Base-by-base conservation (phyloP, 1,140 invertebrate genomes). In the Danaus plexippus region DNA sequence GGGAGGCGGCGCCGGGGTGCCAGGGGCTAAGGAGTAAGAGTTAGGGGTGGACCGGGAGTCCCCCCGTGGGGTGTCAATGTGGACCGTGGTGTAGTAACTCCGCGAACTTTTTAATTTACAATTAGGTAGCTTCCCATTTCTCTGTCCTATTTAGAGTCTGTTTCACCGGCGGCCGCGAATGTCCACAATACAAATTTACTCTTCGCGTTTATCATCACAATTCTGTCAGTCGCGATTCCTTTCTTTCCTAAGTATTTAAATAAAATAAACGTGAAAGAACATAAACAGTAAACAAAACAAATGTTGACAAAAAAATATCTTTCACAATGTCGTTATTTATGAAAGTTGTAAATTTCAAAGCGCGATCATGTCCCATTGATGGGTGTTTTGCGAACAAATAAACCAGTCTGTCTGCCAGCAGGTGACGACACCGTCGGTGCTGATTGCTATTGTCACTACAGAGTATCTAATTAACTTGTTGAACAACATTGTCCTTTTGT, bases 101-200 rank as follows among this genome's bases (percentile, higher is more conserved):
- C 75, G 77, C 83, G 80, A 86, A 86, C 83, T 86, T 86, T 86
- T 86, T 86, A 86, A 86, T 86, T 86, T 86, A 86, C 83, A 85
- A 86, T 86, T 86, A 86, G 81, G 83, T 85, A 86, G 83, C 80
- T 83, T 86, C 80, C 75, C 83, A 86, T 85, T 86, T 86, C 83
- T 85, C 80, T 86, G 83, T 70, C 81, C 83, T 86, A 86, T 86
- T 86, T 86, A 86, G 80, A 81, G 81, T 73, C 76, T 73, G 70
- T 85, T 86, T 83, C 80, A 79, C 78, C 78, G 75, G 74, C 75
- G 72, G 73, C 75, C 73, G 69, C 64, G 71, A 70, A 72, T 68
- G 75, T 73, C 75, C 66, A 69, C 82, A 82, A 85, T 84, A 81
- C 80, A 82, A 85, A 83, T 83, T 82, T 83, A 83, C 82, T 86